Evolutionary conservation across 2,888 invertebrate species (phyloP), one percentile per base, ranked within the genome.

Genomic region (Thysanoteuthis rhombus): DNA sequence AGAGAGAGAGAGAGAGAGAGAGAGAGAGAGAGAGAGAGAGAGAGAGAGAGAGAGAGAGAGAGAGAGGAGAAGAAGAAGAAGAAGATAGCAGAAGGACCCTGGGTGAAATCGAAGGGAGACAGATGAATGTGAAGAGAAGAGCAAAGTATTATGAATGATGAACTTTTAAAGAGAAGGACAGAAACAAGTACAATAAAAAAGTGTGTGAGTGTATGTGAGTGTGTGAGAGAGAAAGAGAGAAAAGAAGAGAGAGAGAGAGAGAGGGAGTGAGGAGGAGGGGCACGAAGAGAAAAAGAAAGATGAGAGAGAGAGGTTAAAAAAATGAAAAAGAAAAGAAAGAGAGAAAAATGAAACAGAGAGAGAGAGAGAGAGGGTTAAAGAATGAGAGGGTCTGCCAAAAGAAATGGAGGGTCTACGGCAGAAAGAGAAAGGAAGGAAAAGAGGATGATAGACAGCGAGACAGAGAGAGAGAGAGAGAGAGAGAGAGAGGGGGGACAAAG

Each of bases 231-330:
- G 58, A 6, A 8, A 32, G 75, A 75, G 75, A n/a, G 19, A n/a
- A 10, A 36, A 16, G 36, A 10, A 36, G n/a, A 16, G 4, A 75
- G n/a, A 19, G 36, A 75, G 16, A 12, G n/a, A 75, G 1, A n/a
- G 3, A 12, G 16, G n/a, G 4, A n/a, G 0, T n/a, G 28, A n/a
- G 3, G n/a, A 8, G 10, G 4, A 75, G n/a, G 8, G 0, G 12
- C 8, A 32, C 0, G n/a, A 12, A n/a, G 1, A 32, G 58, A 47
- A 6, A n/a, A 8, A n/a, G 75, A 6, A 8, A 75, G 19, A n/a
- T 28, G n/a, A n/a, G 10, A 10, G 12, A n/a, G 12, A n/a, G n/a
- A 75, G n/a, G 19, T 47, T 47, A 0, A 47, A 75, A 8, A 10
- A 19, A 75, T 32, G n/a, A n/a, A 75, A n/a, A 8, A 19, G 1